Evolutionary conservation across 2,797 vertebrate genomes (phyloP).

Genomic region (Anisognathus igniventris): DNA sequence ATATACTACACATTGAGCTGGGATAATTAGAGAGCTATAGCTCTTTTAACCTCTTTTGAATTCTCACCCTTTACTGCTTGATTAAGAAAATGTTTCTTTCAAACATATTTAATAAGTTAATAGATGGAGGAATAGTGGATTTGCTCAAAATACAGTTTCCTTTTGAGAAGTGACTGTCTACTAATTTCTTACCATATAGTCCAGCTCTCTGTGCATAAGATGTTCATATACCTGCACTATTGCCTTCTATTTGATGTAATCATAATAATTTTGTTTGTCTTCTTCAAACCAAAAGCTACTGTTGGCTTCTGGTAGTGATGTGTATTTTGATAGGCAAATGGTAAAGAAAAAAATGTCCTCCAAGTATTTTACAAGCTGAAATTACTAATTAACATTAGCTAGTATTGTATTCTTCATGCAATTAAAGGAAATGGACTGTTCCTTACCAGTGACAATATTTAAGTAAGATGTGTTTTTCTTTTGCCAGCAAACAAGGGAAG

Average conservation of each 20-base stretch:
- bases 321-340: neutral
- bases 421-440: neutral
- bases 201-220: neutral
- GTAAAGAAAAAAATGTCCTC: neutral
- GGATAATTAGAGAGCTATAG: neutral
- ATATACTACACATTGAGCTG: neutral
- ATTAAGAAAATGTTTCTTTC: neutral
- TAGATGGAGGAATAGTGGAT: neutral
- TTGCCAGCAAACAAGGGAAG: neutral
- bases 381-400: neutral
- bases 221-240: neutral
- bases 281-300: neutral
- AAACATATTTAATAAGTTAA: neutral
- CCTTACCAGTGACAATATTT: neutral
- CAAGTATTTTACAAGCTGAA: neutral
- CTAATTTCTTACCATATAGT: neutral
- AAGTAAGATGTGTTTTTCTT: neutral
- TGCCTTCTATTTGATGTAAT: neutral
- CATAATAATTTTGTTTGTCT: neutral
- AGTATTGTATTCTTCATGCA: neutral
- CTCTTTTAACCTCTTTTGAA: neutral
- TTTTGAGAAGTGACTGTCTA: neutral
- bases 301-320: neutral
- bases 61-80: neutral
- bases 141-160: neutral